Conservation (phyloP, 2,888 invertebrate species). For the Drosophila paramelanica region DNA sequence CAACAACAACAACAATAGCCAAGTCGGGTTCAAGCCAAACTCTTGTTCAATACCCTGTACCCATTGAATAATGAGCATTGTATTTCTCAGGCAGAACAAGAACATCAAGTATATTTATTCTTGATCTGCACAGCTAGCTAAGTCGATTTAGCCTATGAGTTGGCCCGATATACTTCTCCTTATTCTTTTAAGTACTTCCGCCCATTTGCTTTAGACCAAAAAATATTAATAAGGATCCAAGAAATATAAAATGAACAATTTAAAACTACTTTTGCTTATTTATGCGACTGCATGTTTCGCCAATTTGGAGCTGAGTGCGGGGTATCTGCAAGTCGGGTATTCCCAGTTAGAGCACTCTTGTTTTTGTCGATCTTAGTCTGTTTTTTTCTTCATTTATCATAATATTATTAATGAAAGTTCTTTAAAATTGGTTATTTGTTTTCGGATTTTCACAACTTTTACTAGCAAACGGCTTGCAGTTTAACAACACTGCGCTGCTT, state of each 20-base stretch:
- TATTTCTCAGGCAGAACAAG: background rate
- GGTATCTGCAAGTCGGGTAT: background rate
- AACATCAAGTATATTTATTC: background rate
- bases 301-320: background rate
- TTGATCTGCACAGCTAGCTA: too few species aligned
- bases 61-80: background rate
- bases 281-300: background rate
- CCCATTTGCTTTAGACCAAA: too few species aligned
- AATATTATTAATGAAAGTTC: slow-evolving; percentile 54
- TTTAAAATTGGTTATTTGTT: slow-evolving; percentile 15
- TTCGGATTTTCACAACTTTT: slow-evolving; percentile 13
- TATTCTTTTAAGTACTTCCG: too few species aligned
- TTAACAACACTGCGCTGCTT: slow-evolving; percentile 2
- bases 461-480: background rate
- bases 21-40: slow-evolving; percentile 2
- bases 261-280: too few species aligned
- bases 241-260: too few species aligned
- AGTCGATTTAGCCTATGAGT: too few species aligned
- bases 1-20: background rate
- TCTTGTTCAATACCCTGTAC: too few species aligned
- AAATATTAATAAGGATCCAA: too few species aligned
- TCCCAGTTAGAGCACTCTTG: background rate
- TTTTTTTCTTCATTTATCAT: background rate
- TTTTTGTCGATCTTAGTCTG: slow-evolving; percentile 11
- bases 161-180: too few species aligned